Base-by-base conservation (phyloP, 2,113 vertebrate species). In the Passer montanus region DNA sequence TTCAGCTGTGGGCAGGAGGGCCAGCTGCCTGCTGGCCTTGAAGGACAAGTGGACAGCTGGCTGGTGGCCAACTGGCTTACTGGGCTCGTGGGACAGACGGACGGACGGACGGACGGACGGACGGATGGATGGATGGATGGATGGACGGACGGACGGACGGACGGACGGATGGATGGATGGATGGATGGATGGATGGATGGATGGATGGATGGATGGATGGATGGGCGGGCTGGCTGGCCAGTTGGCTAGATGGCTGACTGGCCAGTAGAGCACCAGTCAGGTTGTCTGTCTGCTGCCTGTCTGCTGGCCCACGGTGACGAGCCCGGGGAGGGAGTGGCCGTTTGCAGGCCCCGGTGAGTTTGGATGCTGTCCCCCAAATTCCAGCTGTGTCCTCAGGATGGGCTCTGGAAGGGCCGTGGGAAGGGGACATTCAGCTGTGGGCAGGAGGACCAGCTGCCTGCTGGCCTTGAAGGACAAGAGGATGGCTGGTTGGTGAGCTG, bases 71-170 rank as follows among this genome's bases (percentile, higher is more conserved):
- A 1, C 2, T 9, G 47, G 22, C 26, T 74, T 27, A 1, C 5
- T 22, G 73, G 35, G 37, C 52, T 24, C 12, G 13, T 2, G 60
- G 23, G 46, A 24, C 46, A 39, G n/a, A n/a, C n/a, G n/a, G n/a
- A n/a, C n/a, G n/a, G n/a, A n/a, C n/a, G n/a, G n/a, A n/a, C n/a
- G n/a, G n/a, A n/a, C n/a, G n/a, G n/a, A n/a, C n/a, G n/a, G n/a
- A n/a, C n/a, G n/a, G n/a, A n/a, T 10, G 39, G 37, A 22, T 35
- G 10, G 5, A 41, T 41, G 21, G 7, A 7, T 41, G 9, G 78
- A 11, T 13, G 37, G 41, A 21, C n/a, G 10, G 10, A 16, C 8
- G 35, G 22, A 46, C 0, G 3, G 15, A 5, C 21, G 13, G 35
- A 16, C 7, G 5, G 15, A 9, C 9, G 39, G 37, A 22, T 35